Percentiles rank a stretch among this genome's conserved stretches.
Evolutionary conservation across 1,140 invertebrate species (phyloP).

Genomic region (Piezodorus guildinii): DNA sequence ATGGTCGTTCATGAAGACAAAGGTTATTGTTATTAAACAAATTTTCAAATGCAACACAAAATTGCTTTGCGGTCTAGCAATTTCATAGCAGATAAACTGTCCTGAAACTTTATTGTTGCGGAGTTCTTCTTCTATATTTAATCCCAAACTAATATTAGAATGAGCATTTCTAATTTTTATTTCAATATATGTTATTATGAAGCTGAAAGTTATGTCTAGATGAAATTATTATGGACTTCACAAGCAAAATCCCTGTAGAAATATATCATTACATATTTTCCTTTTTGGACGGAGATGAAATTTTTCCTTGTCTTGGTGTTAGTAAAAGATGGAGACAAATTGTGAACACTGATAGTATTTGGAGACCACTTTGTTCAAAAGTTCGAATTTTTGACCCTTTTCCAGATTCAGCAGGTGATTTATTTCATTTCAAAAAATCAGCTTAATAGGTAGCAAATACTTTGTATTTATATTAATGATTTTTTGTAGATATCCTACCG

Average conservation of each 20-base stretch:
- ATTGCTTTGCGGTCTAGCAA: no score
- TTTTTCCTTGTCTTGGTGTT: conserved; percentile 8
- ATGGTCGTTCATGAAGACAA: no score
- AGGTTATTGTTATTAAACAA: no score
- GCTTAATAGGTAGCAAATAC: no score
- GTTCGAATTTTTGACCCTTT: conserved; percentile 2
- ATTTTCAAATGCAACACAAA: no score
- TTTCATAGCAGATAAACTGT: no score
- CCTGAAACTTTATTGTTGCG: no score
- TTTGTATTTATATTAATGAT: neutral
- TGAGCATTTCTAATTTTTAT: no score
- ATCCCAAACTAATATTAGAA: no score
- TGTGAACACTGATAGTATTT: neutral
- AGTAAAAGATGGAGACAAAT: conserved; percentile 7
- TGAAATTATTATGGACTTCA: neutral
- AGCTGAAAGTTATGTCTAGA: no score
- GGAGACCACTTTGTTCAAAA: neutral
- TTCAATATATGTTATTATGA: no score
- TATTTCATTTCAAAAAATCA: neutral
- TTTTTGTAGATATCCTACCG: conserved; percentile 1
- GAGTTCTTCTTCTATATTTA: no score
- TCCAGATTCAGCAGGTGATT: neutral
- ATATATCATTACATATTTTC: neutral
- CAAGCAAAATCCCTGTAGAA: neutral
- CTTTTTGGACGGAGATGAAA: conserved; percentile 1